A percentile compares a stretch with the other conserved stretches of the same genome.
These are phyloP conservation scores for Alca torda DNA, from an alignment of 2,797 vertebrate species.

Conservation along the genomic window DNA sequence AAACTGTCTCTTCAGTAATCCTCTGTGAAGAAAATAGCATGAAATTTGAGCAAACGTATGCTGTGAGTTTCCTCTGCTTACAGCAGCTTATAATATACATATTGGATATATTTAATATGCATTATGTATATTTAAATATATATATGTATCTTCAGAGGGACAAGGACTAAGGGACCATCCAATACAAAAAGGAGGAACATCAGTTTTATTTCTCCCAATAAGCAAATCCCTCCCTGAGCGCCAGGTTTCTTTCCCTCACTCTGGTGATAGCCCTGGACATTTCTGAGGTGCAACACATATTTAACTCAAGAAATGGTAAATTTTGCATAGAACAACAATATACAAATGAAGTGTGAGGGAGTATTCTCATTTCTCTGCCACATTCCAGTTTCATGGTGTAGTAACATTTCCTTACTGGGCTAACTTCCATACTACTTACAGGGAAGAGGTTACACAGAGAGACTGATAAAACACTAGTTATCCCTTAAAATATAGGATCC, in stretches of 20 bases:
- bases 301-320: background rate
- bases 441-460: background rate
- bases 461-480: slow-evolving; percentile 6
- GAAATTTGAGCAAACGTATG: background rate
- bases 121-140: background rate
- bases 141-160: background rate
- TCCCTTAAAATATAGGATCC: background rate
- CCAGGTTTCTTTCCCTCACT: background rate
- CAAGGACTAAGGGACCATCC: background rate
- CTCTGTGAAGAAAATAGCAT: background rate
- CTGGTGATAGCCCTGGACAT: background rate
- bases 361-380: slow-evolving; percentile 17
- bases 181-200: background rate
- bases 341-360: slow-evolving; percentile 24
- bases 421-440: slow-evolving; percentile 6
- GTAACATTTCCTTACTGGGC: slow-evolving; percentile 53
- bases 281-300: background rate
- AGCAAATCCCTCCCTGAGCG: background rate
- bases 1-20: background rate
- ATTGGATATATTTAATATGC: background rate
- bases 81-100: background rate
- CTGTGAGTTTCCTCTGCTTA: background rate
- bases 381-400: slow-evolving; percentile 32
- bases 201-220: background rate
- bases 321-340: background rate